Evolutionary conservation across 2,797 vertebrate genomes (phyloP).

Genomic region (Sebastes ruberrimus): DNA sequence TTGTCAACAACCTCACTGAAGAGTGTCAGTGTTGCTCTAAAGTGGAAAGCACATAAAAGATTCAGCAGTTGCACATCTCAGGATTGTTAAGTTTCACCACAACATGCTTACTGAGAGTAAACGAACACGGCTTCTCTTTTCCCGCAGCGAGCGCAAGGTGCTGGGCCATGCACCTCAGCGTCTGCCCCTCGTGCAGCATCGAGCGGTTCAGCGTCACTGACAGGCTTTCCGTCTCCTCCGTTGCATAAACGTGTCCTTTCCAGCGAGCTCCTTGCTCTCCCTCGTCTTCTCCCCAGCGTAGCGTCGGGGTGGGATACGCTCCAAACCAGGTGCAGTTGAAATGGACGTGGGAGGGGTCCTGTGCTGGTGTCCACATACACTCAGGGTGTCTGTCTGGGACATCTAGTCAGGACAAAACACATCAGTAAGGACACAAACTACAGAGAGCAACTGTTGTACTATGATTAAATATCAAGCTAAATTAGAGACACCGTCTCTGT

Average conservation of each 20-base stretch:
- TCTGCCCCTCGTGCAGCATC: conserved; percentile 74
- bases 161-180: conserved; percentile 81
- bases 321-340: conserved; percentile 89
- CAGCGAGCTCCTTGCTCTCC: background rate
- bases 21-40: background rate
- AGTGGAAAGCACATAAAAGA: conserved; percentile 41
- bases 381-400: conserved; percentile 75
- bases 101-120: conserved; percentile 86
- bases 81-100: conserved; percentile 5
- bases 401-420: conserved; percentile 69
- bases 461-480: background rate
- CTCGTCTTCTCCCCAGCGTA: conserved; percentile 80
- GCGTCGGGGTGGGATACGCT: conserved; percentile 85
- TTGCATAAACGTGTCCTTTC: conserved; percentile 32
- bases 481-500: background rate
- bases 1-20: background rate
- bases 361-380: conserved; percentile 76
- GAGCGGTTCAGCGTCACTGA: conserved; percentile 80
- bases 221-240: conserved; percentile 61
- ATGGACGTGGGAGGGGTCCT: conserved; percentile 50
- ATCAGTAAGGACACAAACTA: background rate
- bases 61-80: conserved; percentile 20
- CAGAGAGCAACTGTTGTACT: background rate
- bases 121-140: conserved; percentile 70
- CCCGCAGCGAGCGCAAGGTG: conserved; percentile 58